Conservation (phyloP, 2,888 invertebrate species). For the Erebia epiphron region DNA sequence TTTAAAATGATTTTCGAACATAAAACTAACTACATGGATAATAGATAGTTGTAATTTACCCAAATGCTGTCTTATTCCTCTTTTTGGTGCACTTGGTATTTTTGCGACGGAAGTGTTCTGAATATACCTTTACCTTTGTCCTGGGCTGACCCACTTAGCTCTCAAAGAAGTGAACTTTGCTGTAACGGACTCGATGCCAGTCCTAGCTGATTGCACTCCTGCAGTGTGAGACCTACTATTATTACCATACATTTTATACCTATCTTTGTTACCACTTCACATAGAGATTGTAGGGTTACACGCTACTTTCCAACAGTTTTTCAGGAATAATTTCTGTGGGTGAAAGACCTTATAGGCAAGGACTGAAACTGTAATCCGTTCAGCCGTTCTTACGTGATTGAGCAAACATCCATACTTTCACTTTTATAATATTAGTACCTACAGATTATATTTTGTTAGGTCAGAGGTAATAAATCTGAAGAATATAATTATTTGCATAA, state of each 20-base stretch:
- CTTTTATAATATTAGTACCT: too few species aligned
- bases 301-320: too few species aligned
- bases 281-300: not conserved
- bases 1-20: too few species aligned
- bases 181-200: not conserved
- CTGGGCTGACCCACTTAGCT: conserved; percentile 3
- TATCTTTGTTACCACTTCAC: not conserved
- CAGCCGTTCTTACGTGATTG: too few species aligned
- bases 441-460: too few species aligned
- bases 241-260: not conserved
- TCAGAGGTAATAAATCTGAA: too few species aligned
- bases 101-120: not conserved
- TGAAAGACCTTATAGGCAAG: too few species aligned
- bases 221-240: not conserved
- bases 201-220: not conserved
- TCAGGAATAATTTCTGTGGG: too few species aligned
- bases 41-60: too few species aligned
- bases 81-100: not conserved
- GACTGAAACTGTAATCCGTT: too few species aligned
- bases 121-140: conserved; percentile 11
- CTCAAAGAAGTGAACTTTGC: conserved; percentile 2
- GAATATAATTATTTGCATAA: not conserved
- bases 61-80: not conserved
- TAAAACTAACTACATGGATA: too few species aligned
- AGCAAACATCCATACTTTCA: too few species aligned